Evolutionary conservation across 2,888 invertebrate species (phyloP).

Genomic region (Bhutanitis thaidina): DNA sequence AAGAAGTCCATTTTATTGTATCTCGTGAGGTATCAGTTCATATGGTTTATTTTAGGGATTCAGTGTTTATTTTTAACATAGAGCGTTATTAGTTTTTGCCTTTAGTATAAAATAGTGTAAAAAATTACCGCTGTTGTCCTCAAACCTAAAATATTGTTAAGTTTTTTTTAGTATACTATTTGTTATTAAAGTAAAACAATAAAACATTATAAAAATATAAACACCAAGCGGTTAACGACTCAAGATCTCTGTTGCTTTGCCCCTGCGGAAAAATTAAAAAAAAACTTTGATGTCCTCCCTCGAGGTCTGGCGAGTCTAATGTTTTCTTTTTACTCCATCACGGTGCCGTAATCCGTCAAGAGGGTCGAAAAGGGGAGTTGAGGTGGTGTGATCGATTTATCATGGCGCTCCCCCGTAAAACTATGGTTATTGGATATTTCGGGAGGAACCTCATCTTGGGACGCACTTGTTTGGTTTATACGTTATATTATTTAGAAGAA

Average conservation of each 20-base stretch:
- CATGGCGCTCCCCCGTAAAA: constrained; percentile 58
- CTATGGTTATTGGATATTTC: constrained; percentile 75
- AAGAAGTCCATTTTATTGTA: too few species aligned
- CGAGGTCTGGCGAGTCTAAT: constrained; percentile 57
- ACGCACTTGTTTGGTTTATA: constrained; percentile 52
- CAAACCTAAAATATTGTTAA: too few species aligned
- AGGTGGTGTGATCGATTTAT: constrained; percentile 61
- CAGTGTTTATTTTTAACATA: too few species aligned
- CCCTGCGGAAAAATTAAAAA: constrained; percentile 45
- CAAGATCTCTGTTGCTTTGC: constrained; percentile 58
- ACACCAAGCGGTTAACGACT: constrained; percentile 22
- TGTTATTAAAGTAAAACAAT: too few species aligned
- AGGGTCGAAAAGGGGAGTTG: constrained; percentile 30
- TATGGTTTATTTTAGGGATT: too few species aligned
- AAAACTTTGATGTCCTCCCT: constrained; percentile 55
- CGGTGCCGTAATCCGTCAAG: constrained; percentile 69
- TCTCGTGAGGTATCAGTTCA: too few species aligned
- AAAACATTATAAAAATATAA: too few species aligned
- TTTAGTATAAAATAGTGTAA: too few species aligned
- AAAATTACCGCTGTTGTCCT: too few species aligned
- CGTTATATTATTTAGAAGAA: constrained; percentile 37
- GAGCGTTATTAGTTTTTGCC: too few species aligned
- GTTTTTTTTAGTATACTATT: too few species aligned
- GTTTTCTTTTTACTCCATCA: constrained; percentile 75
- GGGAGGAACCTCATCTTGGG: constrained; percentile 51